Evolutionary conservation across 2,888 invertebrate species (phyloP).

Genomic region (Brachyptera putata): DNA sequence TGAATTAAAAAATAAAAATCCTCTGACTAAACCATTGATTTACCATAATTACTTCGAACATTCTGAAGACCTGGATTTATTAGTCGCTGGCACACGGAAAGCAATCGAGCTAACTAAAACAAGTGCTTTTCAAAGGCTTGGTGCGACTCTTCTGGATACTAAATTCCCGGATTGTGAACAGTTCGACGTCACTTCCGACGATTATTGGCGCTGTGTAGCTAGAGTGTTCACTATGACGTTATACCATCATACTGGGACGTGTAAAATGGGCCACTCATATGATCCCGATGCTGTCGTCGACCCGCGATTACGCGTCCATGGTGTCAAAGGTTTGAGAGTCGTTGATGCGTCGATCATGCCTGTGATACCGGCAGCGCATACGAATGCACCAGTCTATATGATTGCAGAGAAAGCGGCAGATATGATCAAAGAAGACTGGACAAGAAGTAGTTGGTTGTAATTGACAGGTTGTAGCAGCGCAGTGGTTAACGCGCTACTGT

Average conservation of each 20-base stretch:
- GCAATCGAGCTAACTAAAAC: constrained; percentile 56
- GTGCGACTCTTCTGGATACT: constrained; percentile 15
- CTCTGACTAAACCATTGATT: constrained; percentile 60
- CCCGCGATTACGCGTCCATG: constrained; percentile 57
- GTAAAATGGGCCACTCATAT: constrained; percentile 58
- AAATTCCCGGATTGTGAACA: constrained; percentile 45
- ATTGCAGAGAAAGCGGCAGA: constrained; percentile 75
- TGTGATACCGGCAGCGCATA: constrained; percentile 68
- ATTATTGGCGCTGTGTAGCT: constrained; percentile 64
- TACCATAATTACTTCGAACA: constrained; percentile 65
- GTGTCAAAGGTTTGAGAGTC: constrained; percentile 62
- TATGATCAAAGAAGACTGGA: constrained; percentile 58
- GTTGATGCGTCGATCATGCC: constrained; percentile 79
- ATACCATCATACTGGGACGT: constrained; percentile 63
- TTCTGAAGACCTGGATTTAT: constrained; percentile 58
- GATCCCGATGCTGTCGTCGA: constrained; percentile 62
- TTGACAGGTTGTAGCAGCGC: no score
- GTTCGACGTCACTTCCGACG: constrained; percentile 56
- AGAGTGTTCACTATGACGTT: constrained; percentile 64
- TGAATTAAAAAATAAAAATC: constrained; percentile 59
- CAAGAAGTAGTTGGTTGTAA: no score
- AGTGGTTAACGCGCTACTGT: no score
- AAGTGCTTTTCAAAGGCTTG: constrained; percentile 43
- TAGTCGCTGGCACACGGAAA: constrained; percentile 57
- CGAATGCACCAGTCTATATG: constrained; percentile 73